These are phyloP conservation scores for Mamestra configurata DNA, from an alignment of 1,140 invertebrate genomes.

Conservation along the genomic window DNA sequence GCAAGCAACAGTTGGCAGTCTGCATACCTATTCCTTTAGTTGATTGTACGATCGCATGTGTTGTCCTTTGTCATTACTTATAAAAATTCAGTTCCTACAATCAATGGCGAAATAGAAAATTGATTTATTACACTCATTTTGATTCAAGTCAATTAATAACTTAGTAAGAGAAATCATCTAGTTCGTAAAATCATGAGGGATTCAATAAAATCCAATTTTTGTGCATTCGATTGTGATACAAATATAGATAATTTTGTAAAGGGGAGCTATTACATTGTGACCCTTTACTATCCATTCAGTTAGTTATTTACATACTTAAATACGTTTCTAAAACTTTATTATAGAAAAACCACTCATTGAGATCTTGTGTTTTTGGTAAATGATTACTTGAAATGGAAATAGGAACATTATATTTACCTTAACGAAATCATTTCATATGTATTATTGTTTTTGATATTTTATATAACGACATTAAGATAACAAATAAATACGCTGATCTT, in stretches of 20 bases:
- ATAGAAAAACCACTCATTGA: not conserved
- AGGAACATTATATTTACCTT: not conserved
- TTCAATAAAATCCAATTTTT: conserved; percentile 21
- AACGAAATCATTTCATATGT: not conserved
- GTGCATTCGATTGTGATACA: not conserved
- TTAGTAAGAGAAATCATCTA: not conserved
- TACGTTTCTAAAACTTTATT: not conserved
- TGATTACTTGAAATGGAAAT: not conserved
- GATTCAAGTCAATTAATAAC: not conserved
- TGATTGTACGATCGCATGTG: no score
- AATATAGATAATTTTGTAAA: not conserved
- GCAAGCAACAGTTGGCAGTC: no score
- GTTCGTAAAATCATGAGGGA: not conserved
- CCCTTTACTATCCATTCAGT: not conserved
- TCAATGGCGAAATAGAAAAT: no score
- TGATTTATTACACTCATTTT: not conserved
- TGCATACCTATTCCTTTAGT: no score
- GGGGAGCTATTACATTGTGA: not conserved
- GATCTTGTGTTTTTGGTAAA: conserved; percentile 4
- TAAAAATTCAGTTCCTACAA: no score
- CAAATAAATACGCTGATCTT: no score
- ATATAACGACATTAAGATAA: no score
- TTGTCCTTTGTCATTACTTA: no score
- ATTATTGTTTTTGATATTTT: no score
- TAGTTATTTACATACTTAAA: not conserved